Evolutionary conservation across 2,888 invertebrate genomes (phyloP).

Genomic region (Seira musarum): DNA sequence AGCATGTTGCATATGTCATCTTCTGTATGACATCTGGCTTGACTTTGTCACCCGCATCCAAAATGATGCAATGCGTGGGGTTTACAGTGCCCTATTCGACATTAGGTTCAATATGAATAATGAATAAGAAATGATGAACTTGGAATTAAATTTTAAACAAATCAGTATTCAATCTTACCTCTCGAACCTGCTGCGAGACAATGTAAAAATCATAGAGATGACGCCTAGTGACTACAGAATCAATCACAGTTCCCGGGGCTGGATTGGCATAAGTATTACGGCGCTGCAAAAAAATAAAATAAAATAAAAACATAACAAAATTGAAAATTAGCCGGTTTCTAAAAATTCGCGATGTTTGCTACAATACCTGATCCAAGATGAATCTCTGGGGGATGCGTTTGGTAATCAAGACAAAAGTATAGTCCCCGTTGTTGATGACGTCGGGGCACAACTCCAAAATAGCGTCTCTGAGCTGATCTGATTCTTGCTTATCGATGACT

Average conservation of each 20-base stretch:
- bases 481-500: conserved; percentile 67
- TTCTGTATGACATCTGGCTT: conserved; percentile 87
- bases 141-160: too few relatives aligned
- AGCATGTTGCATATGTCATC: conserved; percentile 90
- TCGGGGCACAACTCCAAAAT: conserved; percentile 78
- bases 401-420: not conserved
- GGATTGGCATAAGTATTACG: conserved; percentile 77
- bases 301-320: too few relatives aligned
- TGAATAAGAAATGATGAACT: not conserved
- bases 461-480: conserved; percentile 76
- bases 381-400: not conserved
- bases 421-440: conserved; percentile 70
- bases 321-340: too few relatives aligned
- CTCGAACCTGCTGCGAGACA: conserved; percentile 87
- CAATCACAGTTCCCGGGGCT: conserved; percentile 87
- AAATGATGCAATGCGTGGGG: conserved; percentile 91
- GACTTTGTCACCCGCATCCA: conserved; percentile 79
- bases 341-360: too few relatives aligned
- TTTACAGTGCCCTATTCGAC: conserved; percentile 95
- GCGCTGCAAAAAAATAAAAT: not conserved
- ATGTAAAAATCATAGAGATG: conserved; percentile 91
- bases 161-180: conserved; percentile 70
- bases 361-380: not conserved
- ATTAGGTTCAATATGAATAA: not conserved
- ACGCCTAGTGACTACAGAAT: conserved; percentile 83